Evolutionary conservation across 2,888 invertebrate genomes (phyloP).

Genomic region (Cynaeus angustus): DNA sequence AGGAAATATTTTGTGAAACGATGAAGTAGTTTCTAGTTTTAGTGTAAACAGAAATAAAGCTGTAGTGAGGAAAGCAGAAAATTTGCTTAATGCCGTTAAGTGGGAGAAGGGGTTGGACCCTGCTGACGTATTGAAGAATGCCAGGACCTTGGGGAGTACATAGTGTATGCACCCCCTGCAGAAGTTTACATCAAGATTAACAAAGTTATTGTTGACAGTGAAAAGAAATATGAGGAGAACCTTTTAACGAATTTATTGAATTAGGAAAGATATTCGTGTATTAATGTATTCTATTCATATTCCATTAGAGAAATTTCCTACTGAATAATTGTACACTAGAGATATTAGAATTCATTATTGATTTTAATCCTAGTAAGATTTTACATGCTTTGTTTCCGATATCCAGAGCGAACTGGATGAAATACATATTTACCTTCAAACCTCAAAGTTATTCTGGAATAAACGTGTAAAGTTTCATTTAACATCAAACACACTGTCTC

Average conservation of each 20-base stretch:
- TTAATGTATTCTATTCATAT: constrained; percentile 54
- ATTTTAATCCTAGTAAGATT: constrained; percentile 33
- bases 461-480: too few species aligned
- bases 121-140: constrained; percentile 19
- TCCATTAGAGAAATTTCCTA: constrained; percentile 49
- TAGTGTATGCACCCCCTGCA: constrained; percentile 52
- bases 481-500: too few species aligned
- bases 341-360: constrained; percentile 33
- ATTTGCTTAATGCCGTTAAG: constrained; percentile 22
- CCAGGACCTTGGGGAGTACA: constrained; percentile 54
- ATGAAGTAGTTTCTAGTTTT: too few species aligned
- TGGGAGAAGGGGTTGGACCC: constrained; percentile 31
- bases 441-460: too few species aligned
- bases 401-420: background rate
- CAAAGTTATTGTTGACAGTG: constrained; percentile 59
- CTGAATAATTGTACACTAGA: constrained; percentile 41
- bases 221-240: constrained; percentile 59
- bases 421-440: too few species aligned
- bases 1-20: too few species aligned
- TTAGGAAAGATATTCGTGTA: constrained; percentile 60
- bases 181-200: constrained; percentile 59
- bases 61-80: constrained; percentile 32
- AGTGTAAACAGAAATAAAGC: background rate
- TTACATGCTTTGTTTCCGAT: constrained; percentile 12
- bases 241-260: constrained; percentile 61